Evolutionary conservation across 2,888 invertebrate species (phyloP).

Genomic region (Nymphalis urticae): DNA sequence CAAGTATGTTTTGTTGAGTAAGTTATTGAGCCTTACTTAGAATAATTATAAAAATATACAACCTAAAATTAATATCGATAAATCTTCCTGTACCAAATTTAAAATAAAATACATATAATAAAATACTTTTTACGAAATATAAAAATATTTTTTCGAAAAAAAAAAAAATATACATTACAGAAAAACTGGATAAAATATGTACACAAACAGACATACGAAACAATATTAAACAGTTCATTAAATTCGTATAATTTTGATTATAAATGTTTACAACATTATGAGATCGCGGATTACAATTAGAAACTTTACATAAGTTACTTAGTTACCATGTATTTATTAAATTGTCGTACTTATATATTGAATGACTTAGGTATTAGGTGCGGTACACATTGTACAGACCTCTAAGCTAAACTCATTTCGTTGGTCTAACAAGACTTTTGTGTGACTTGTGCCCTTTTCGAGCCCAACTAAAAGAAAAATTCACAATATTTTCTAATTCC

Average conservation of each 20-base stretch:
- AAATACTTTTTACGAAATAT: not conserved
- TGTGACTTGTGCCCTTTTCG: not conserved
- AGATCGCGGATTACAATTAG: slow-evolving; percentile 13
- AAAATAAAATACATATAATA: not conserved
- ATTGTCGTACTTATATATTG: slow-evolving; percentile 1
- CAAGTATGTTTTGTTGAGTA: too few species aligned
- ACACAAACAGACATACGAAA: too few species aligned
- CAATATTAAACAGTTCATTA: not conserved
- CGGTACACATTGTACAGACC: not conserved
- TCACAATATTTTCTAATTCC: too few species aligned
- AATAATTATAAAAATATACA: too few species aligned
- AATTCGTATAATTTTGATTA: slow-evolving; percentile 4
- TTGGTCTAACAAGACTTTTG: not conserved
- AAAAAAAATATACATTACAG: not conserved
- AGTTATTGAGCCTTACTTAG: too few species aligned
- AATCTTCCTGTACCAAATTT: not conserved
- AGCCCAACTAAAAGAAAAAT: too few species aligned
- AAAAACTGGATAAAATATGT: not conserved
- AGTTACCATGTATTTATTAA: slow-evolving; percentile 5
- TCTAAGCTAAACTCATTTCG: not conserved
- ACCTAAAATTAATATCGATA: not conserved
- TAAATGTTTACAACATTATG: slow-evolving; percentile 6
- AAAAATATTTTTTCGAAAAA: not conserved
- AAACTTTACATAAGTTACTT: slow-evolving; percentile 11
- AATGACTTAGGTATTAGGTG: not conserved